Conservation (phyloP, 2,113 vertebrate species). For the Candoia aspera region DNA sequence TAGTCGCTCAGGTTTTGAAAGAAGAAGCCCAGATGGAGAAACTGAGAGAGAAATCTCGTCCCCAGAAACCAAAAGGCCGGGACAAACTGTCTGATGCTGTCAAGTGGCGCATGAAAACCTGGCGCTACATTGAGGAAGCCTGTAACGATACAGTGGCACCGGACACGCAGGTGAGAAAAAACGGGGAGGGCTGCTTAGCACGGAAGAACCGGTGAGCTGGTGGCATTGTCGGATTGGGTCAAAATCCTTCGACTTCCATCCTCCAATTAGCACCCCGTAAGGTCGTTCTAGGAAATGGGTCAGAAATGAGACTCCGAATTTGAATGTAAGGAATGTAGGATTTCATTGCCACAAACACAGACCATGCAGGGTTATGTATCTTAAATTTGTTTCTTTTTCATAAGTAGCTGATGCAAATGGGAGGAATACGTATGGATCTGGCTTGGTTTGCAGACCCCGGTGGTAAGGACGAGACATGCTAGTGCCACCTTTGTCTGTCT, state of each 20-base stretch:
- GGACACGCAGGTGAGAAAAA: slow-evolving; percentile 32
- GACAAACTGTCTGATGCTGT: not conserved
- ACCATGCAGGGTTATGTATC: not conserved
- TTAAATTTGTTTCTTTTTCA: not conserved
- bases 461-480: not conserved
- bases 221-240: too few species aligned
- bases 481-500: not conserved
- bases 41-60: slow-evolving; percentile 33
- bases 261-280: not conserved
- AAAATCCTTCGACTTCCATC: not conserved
- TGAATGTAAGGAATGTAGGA: not conserved
- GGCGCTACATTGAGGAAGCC: slow-evolving; percentile 60
- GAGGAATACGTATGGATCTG: not conserved
- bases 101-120: slow-evolving; percentile 59
- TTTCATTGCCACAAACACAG: not conserved
- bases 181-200: too few species aligned
- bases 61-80: not conserved
- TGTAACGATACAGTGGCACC: not conserved
- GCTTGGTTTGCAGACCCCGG: not conserved
- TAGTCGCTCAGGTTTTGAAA: slow-evolving; percentile 76
- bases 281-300: not conserved
- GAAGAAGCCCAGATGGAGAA: slow-evolving; percentile 71
- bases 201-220: not conserved
- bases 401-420: not conserved
- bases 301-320: too few species aligned